Base-by-base conservation (phyloP, 2,888 invertebrate genomes). In the Aleiodes leptofemur region DNA sequence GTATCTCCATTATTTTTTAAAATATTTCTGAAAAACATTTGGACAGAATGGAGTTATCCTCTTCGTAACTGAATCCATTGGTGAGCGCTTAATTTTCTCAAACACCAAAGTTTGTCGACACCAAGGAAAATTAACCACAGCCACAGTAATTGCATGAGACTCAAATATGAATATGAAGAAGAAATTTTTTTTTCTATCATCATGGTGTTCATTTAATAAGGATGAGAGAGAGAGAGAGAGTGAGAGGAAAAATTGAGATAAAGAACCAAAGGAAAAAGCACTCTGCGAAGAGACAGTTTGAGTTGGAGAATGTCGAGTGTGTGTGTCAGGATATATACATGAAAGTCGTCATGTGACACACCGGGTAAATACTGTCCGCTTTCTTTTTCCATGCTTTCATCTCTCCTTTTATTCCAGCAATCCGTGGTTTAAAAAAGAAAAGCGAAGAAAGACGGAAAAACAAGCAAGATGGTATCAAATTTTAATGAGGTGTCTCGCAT, bases 201-300 rank as follows among this genome's bases (percentile, higher is more conserved):
- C 74, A 55, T 48, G 74, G 74, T 71, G 71, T 75, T 71, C 66
- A 71, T 75, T 75, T 71, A 75, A 66, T 75, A 75, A 75, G 71
- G 34, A 61, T 56, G 66, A 57, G 66, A 71, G 34, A 34, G 34
- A 66, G 72, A 53, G 29, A 57, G 66, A 71, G 34, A 34, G 34
- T 55, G 72, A 53, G 29, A 64, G 11, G 51, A 55, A 43, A 55
- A 55, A 61, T 16, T 34, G 59, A 50, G 69, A 34, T 56, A 11
- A 38, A 29, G 31, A 53, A n/a, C 16, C 14, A 51, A 38, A 59
- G 59, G 53, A 70, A 55, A 61, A 11, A 64, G 64, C 14, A 64
- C 43, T 64, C 48, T 64, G 64, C 34, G 64, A 2, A 23, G 55
- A 34, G 64, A 64, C 43, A 64, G 64, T 31, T 59, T 59, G 59